A percentile compares a stretch with the other conserved stretches of the same genome.
Conservation (phyloP, 2,797 vertebrate genomes). For the Peromyscus attwateri region DNA sequence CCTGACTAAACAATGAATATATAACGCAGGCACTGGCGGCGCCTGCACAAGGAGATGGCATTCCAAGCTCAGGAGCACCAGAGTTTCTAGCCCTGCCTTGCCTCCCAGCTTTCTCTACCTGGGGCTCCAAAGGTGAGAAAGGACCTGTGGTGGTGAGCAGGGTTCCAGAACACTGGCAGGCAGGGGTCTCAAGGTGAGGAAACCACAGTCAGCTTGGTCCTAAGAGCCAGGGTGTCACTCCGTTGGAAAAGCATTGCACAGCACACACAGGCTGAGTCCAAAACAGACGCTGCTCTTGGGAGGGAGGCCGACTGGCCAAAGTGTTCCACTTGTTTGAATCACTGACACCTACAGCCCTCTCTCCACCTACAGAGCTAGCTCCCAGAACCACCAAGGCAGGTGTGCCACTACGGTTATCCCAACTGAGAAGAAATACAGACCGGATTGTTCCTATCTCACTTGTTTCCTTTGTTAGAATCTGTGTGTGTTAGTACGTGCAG, state of each 20-base stretch:
- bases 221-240: not conserved
- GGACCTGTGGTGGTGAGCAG: no score
- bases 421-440: not conserved
- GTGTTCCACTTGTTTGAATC: not conserved
- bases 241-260: not conserved
- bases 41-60: not conserved
- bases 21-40: not conserved
- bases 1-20: not conserved
- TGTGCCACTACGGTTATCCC: not conserved
- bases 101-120: not conserved
- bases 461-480: no score
- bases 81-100: not conserved
- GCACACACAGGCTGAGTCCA: not conserved
- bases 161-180: not conserved
- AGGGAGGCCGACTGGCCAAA: not conserved
- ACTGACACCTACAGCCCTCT: not conserved
- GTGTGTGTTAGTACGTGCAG: no score
- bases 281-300: no score
- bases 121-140: not conserved
- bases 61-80: not conserved
- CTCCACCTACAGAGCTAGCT: not conserved
- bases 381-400: not conserved
- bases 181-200: not conserved
- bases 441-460: not conserved
- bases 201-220: not conserved